Conservation (phyloP, 2,797 vertebrate genomes). For the Anisognathus igniventris region DNA sequence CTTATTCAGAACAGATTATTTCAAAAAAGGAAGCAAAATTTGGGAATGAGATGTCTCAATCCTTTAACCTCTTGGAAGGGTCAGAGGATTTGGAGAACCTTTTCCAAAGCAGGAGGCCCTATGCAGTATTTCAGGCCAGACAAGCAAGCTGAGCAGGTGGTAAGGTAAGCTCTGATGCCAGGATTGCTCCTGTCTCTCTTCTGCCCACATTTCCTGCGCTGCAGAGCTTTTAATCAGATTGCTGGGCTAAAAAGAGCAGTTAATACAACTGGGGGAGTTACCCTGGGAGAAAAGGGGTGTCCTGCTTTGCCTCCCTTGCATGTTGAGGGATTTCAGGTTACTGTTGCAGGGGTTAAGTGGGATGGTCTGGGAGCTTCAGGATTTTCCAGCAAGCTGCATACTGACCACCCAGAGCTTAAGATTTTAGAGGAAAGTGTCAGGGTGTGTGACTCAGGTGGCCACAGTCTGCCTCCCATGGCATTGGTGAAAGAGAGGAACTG, state of each 20-base stretch:
- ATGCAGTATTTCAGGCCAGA: neutral
- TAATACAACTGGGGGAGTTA: neutral
- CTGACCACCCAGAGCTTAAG: neutral
- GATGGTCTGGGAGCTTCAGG: neutral
- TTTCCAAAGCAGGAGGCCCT: neutral
- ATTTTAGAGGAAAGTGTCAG: neutral
- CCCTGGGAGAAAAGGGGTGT: neutral
- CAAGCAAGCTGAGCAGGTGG: neutral
- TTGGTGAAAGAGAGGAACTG: accelerated
- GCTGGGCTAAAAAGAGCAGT: neutral
- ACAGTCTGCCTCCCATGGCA: neutral
- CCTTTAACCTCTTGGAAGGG: neutral
- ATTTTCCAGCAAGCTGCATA: neutral
- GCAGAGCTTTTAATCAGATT: neutral
- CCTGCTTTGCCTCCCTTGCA: neutral
- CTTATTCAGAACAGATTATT: neutral
- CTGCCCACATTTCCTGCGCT: neutral
- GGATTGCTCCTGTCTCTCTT: neutral
- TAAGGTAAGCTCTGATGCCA: neutral
- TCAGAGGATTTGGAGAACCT: neutral
- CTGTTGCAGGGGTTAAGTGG: neutral
- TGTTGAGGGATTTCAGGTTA: neutral
- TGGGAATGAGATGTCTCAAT: neutral
- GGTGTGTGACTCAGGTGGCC: accelerated
- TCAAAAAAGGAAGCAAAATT: neutral